phyloP scores from a whole-genome alignment of 2,797 vertebrate species.

The Eutrigla gurnardus region DNA sequence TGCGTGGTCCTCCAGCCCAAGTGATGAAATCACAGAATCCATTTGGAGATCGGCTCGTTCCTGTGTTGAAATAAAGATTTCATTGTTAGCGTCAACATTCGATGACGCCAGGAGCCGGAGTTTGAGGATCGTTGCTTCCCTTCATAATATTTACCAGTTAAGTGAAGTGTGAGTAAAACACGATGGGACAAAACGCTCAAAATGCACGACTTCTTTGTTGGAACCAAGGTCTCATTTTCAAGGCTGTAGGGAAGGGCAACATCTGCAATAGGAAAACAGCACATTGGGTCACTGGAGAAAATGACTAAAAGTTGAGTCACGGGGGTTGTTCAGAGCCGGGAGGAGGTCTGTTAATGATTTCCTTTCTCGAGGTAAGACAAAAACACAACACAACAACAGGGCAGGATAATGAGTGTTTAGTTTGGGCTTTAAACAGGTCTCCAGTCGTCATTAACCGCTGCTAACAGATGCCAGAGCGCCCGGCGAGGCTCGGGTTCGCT shows the following conservation, averaged over 20 bases:
- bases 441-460: slow-evolving; percentile 60
- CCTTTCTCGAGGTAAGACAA: slow-evolving; percentile 68
- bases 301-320: slow-evolving; percentile 66
- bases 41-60: neutral
- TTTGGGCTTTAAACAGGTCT: slow-evolving; percentile 69
- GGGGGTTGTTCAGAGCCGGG: slow-evolving; percentile 28
- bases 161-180: slow-evolving; percentile 31
- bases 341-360: slow-evolving; percentile 79
- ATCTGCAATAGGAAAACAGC: slow-evolving; percentile 53
- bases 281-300: slow-evolving; percentile 65
- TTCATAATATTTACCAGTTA: slow-evolving; percentile 35
- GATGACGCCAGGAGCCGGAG: neutral
- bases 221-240: slow-evolving; percentile 27
- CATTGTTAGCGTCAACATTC: slow-evolving; percentile 4
- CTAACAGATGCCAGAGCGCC: slow-evolving; percentile 46
- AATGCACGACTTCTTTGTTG: slow-evolving; percentile 16
- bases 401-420: slow-evolving; percentile 75
- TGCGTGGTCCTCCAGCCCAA: neutral
- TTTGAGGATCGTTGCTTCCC: slow-evolving; percentile 22
- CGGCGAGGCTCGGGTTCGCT: slow-evolving; percentile 49
- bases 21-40: neutral
- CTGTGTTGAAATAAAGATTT: neutral
- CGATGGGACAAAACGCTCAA: slow-evolving; percentile 25
- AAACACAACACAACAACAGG: slow-evolving; percentile 79
- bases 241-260: slow-evolving; percentile 38